Conservation (phyloP, 2,888 invertebrate genomes). For the Xestia sexstrigata region DNA sequence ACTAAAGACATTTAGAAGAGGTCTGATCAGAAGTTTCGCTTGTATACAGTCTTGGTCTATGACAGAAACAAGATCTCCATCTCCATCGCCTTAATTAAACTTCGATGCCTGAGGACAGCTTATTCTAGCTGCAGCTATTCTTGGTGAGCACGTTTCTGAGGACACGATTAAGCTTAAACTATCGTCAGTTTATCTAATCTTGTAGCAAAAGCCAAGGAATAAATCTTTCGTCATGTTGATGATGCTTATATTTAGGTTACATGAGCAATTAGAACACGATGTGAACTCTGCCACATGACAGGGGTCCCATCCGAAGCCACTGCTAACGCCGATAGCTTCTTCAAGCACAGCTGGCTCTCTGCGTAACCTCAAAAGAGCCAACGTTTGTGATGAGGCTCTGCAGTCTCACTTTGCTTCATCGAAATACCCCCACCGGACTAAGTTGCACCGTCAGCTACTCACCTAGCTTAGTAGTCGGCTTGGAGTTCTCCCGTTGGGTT, state of each 20-base stretch:
- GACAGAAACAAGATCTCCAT: neutral
- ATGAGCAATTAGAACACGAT: neutral
- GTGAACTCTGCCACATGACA: no score
- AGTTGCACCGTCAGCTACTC: no score
- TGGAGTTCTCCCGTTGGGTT: no score
- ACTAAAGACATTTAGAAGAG: neutral
- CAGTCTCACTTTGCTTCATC: neutral
- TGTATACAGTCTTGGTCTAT: conserved; percentile 3
- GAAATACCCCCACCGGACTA: no score
- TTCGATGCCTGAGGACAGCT: neutral
- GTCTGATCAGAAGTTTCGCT: neutral
- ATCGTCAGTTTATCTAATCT: neutral
- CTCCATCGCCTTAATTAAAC: conserved; percentile 10
- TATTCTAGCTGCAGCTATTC: no score
- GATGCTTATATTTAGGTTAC: neutral
- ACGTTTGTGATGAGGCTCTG: no score
- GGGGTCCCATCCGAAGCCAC: no score
- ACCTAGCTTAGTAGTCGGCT: no score
- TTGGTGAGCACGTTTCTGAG: neutral
- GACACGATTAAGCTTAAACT: neutral
- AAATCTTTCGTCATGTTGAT: neutral
- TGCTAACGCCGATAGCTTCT: no score
- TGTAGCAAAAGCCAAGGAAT: no score
- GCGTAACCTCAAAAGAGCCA: no score
- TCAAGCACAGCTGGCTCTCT: no score